Conservation (phyloP, 2,888 invertebrate species). For the Myathropa florea region DNA sequence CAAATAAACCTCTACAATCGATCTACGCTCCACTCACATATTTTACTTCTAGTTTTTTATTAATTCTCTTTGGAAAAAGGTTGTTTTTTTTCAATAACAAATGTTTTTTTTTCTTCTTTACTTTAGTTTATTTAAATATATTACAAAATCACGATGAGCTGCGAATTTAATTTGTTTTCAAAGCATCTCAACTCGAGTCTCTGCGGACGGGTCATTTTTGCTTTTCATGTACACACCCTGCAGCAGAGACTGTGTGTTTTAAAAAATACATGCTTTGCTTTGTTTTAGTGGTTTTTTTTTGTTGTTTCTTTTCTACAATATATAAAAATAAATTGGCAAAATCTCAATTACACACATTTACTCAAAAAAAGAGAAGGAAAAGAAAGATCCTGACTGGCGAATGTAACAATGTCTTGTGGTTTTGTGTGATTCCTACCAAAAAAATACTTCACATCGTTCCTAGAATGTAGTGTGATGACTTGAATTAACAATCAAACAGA, state of each 20-base stretch:
- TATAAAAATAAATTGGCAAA: conserved; percentile 59
- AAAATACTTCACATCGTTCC: conserved; percentile 15
- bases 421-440: not conserved
- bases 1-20: conserved; percentile 42
- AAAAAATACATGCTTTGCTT: conserved; percentile 5
- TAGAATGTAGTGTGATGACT: conserved; percentile 40
- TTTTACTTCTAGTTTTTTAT: conserved; percentile 25
- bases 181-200: not conserved
- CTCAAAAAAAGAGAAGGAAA: not conserved
- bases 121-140: conserved; percentile 35
- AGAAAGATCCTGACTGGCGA: conserved; percentile 24
- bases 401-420: not conserved
- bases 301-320: no score
- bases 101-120: conserved; percentile 36
- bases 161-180: conserved; percentile 27
- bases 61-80: conserved; percentile 60
- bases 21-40: conserved; percentile 16
- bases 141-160: conserved; percentile 67
- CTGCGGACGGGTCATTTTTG: not conserved
- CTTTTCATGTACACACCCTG: conserved; percentile 20
- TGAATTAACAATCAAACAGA: conserved; percentile 1
- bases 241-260: conserved; percentile 35
- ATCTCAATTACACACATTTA: conserved; percentile 9
- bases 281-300: not conserved
- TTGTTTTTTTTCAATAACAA: conserved; percentile 50